Evolutionary conservation across 1,140 invertebrate species (phyloP), one percentile per base, ranked within the genome.

Genomic region (Globodera rostochiensis): DNA sequence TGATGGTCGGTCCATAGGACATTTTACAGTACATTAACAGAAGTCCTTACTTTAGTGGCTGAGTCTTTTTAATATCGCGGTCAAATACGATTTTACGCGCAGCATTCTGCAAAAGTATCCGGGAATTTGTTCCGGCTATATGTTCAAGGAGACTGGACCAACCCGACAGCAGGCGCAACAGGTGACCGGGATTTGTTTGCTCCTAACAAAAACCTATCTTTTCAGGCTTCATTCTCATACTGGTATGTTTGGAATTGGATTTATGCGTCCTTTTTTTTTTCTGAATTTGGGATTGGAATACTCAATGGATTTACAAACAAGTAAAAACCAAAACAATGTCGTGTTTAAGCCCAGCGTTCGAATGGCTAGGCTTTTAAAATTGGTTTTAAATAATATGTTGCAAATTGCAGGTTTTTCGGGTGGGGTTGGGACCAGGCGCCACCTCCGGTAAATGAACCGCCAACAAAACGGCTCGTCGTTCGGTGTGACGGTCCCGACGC

Each of bases 361-460:
- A 36, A 36, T 36, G 36, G 36, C 36, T 36, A 36, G 3, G 2
- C 36, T 3, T 3, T 36, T 36, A 36, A 25, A 36, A 36, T 36
- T 36, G 36, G 36, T 36, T 36, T 1, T 3, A 36, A 36, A 36
- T 36, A 36, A 25, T 3, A 36, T 36, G 3, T 36, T 36, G 36
- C 36, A 36, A 25, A 36, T 36, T 36, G 36, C 1, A 60, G 57
- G 87, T 88, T 89, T 73, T 83, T 93, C 86, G 95, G 93, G 0
- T 90, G 92, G 74, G 96, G 96, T 0, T 97, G 95, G 94, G 91
- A 90, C 1, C 25, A 82, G 53, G 92, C 93, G 80, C 93, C 93
- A 71, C 92, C 53, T 91, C 92, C 2, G 93, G 93, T 85, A 89
- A 93, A 83, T 90, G 90, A 1, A 90, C 91, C 5, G 70, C 93